phyloP scores from a whole-genome alignment of 2,797 vertebrate genomes.

The Erithacus rubecula region DNA sequence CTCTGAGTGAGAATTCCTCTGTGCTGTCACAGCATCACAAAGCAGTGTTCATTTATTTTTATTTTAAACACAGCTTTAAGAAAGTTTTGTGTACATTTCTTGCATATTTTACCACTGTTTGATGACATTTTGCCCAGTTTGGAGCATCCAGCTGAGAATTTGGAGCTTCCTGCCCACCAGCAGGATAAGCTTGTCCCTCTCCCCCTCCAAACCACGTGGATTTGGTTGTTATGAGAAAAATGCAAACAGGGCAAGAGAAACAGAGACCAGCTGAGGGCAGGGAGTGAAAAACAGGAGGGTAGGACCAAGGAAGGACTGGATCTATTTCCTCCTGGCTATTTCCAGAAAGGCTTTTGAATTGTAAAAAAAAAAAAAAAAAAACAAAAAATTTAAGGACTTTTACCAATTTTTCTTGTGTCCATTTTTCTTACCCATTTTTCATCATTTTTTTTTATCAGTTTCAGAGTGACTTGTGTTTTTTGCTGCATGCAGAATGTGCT shows the following conservation, averaged over 20 bases:
- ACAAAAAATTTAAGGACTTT: background rate
- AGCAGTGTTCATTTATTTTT: background rate
- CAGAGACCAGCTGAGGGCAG: background rate
- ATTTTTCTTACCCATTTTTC: background rate
- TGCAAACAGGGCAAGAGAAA: background rate
- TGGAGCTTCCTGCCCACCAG: background rate
- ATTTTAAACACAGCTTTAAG: background rate
- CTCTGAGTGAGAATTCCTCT: background rate
- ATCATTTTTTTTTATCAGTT: background rate
- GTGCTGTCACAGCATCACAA: background rate
- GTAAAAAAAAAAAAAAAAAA: background rate
- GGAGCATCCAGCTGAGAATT: background rate
- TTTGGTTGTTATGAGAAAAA: background rate
- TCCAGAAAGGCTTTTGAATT: background rate
- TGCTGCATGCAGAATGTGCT: background rate
- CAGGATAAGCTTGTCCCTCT: background rate
- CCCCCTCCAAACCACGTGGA: background rate
- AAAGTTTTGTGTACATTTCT: background rate
- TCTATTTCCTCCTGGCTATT: background rate
- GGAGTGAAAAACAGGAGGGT: background rate
- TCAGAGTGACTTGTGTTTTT: background rate
- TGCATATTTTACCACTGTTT: background rate
- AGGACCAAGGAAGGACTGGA: background rate
- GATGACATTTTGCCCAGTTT: background rate
- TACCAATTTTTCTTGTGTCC: background rate